A percentile compares a stretch with the other conserved stretches of the same genome.
These are phyloP conservation scores for Micromesistius poutassou DNA, from an alignment of 2,797 vertebrate species.

Conservation along the genomic window DNA sequence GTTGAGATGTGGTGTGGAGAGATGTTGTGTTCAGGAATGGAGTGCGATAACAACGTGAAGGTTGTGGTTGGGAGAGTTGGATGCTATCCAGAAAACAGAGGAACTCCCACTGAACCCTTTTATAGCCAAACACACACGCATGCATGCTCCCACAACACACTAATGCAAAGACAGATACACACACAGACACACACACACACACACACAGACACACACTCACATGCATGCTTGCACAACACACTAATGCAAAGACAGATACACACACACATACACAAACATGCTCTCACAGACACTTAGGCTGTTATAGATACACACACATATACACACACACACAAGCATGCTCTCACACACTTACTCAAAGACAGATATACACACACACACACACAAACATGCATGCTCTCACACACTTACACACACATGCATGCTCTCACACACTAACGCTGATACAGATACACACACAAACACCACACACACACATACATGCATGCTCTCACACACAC, in stretches of 20 bases:
- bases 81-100: background rate
- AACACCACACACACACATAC: background rate
- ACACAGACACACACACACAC: conserved; percentile 11
- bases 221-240: background rate
- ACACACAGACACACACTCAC: conserved; percentile 3
- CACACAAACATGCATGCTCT: conserved; percentile 14
- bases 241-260: background rate
- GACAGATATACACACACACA: conserved; percentile 1
- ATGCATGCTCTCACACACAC: background rate
- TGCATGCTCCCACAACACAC: background rate
- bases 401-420: conserved; percentile 7
- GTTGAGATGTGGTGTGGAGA: background rate
- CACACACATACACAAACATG: conserved; percentile 1
- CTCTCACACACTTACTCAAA: conserved; percentile 4
- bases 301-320: background rate
- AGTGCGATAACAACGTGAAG: background rate
- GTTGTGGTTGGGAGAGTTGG: background rate
- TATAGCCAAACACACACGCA: background rate
- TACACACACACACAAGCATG: conserved; percentile 10
- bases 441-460: background rate
- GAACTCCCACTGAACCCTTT: conserved; percentile 1
- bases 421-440: background rate
- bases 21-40: background rate
- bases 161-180: conserved; percentile 6
- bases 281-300: conserved; percentile 8